These are phyloP conservation scores for Peromyscus eremicus DNA, from an alignment of 2,797 vertebrate species.

Conservation along the genomic window DNA sequence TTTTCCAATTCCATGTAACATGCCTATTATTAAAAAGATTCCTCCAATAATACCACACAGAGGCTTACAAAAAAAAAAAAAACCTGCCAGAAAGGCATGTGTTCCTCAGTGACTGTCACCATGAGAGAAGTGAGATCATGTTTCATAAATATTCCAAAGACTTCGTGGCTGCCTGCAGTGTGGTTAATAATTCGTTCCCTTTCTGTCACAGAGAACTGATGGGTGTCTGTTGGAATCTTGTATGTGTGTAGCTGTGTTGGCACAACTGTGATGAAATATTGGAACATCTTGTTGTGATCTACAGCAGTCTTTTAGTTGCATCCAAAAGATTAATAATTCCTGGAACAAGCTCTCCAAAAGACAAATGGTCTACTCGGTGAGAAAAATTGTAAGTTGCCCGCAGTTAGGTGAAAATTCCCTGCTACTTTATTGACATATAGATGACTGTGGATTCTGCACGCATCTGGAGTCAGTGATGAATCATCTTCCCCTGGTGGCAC, in stretches of 20 bases:
- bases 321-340: conserved; percentile 97
- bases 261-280: conserved; percentile 99
- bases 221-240: conserved; percentile 92
- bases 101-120: conserved; percentile 98
- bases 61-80: conserved; percentile 97
- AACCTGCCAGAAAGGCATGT: conserved; percentile 99
- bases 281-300: conserved; percentile 98
- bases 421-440: conserved; percentile 99
- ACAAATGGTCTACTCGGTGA: conserved; percentile 98
- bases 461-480: conserved; percentile 88
- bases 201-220: conserved; percentile 92
- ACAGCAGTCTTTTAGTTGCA: conserved; percentile 95
- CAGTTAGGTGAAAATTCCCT: conserved; percentile 98
- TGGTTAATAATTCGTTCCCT: conserved; percentile 96
- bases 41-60: conserved; percentile 96
- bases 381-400: conserved; percentile 99
- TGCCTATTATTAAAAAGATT: conserved; percentile 98
- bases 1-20: conserved; percentile 95
- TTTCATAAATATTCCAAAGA: conserved; percentile 99
- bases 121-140: conserved; percentile 98
- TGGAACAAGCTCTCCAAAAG: conserved; percentile 96
- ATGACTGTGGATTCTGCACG: conserved; percentile 97
- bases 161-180: conserved; percentile 96
- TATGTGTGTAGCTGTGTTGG: conserved; percentile 97
- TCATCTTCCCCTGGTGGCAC: conserved; percentile 92